Evolutionary conservation across 2,797 vertebrate genomes (phyloP).

Genomic region (Mallotus villosus): DNA sequence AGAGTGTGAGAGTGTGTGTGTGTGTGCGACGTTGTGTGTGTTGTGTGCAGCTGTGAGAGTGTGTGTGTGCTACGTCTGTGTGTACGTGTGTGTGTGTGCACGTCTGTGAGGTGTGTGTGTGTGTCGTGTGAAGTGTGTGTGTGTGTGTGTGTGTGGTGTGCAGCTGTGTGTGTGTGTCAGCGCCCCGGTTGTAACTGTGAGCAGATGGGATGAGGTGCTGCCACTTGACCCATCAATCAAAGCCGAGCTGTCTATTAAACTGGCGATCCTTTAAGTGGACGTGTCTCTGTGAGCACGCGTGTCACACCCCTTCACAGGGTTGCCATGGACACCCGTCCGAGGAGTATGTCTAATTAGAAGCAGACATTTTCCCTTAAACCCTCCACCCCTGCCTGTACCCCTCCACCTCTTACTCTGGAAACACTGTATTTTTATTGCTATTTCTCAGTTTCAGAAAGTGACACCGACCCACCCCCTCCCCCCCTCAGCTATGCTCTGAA

Average conservation of each 20-base stretch:
- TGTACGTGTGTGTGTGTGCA: neutral
- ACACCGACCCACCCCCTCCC: too few species aligned
- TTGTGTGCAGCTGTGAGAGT: neutral
- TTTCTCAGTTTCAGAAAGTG: conserved; percentile 56
- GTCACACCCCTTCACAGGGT: conserved; percentile 15
- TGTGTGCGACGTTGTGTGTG: too few species aligned
- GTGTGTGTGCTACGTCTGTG: neutral
- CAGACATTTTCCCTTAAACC: conserved; percentile 48
- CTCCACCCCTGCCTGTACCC: conserved; percentile 8
- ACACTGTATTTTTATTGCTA: conserved; percentile 74
- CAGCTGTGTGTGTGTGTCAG: conserved; percentile 20
- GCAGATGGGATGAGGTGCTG: conserved; percentile 18
- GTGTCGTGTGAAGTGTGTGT: too few species aligned
- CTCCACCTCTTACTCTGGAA: conserved; percentile 40
- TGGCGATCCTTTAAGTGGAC: neutral
- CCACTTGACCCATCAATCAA: conserved; percentile 33
- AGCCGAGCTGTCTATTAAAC: conserved; percentile 25
- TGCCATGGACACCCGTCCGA: conserved; percentile 36
- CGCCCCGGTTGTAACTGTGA: conserved; percentile 27
- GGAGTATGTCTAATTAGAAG: conserved; percentile 59
- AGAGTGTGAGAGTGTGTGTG: too few species aligned
- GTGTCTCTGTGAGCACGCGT: neutral
- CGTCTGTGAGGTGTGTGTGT: neutral
- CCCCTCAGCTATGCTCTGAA: conserved; percentile 30
- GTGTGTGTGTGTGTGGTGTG: neutral